Base-by-base conservation (phyloP, 2,113 vertebrate genomes). In the Tichodroma muraria region DNA sequence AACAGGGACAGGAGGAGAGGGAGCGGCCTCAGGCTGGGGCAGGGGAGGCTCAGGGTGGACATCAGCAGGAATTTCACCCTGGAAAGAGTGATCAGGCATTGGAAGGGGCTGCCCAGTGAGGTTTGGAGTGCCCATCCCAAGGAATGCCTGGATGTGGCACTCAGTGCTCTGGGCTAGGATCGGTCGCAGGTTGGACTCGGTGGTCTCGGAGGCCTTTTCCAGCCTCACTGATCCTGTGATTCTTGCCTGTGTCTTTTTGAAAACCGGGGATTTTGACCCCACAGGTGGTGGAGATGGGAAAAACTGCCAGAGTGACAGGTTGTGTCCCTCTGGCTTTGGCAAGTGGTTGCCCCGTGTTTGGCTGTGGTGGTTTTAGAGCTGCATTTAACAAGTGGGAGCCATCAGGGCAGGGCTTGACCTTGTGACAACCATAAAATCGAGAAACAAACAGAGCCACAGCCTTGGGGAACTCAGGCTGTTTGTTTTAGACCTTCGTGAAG, bases 1-100 rank as follows among this genome's bases (percentile, higher is more conserved):
- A 52, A 27, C 64, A 52, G 64, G 73, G 64, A 28, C 38, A 78
- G 38, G 38, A 47, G 0, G 4, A 47, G n/a, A 61, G 65, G 64
- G 13, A 79, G 30, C 2, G 1, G 30, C 56, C 1, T 47, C 56
- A 6, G 0, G 24, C 15, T 79, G 56, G 0, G 28, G 1, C 10
- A 20, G 28, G n/a, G 10, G 4, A 44, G 28, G 16, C 0, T 9
- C n/a, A 40, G 24, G 2, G 2, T n/a, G 40, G n/a, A 35, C 2
- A 68, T 0, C 13, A 22, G 69, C 3, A 68, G 24, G 47, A 54
- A 68, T 76, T 61, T 61, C 24, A 11, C 0, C 30, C 1, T 61
- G 40, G 8, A 40, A 35, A 27, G 54, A 8, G 17, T 6, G 6
- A 2, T 16, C 3, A 61, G 31, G 14, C 6, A 0, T 10, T 31